Base-by-base conservation (phyloP, 2,888 invertebrate species). In the Lamellibrachia satsuma region DNA sequence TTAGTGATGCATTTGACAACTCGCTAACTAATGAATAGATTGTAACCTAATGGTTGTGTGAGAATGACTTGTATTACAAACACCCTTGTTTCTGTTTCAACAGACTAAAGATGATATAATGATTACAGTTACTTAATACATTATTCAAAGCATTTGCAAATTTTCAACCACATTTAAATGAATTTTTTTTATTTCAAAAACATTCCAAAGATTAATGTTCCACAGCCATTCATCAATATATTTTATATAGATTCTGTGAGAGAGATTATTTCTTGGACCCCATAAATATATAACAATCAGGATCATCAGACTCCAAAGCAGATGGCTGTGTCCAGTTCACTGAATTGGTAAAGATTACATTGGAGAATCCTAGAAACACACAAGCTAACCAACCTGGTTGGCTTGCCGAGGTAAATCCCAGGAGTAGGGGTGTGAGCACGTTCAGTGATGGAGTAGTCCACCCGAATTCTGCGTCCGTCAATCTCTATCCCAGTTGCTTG, bases 351-450 rank as follows among this genome's bases (percentile, higher is more conserved):
- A 15, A 22, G 22, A 75, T 22, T 75, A n/a, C 75, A 75, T 22
- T 15, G 6, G 15, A 75, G n/a, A 75, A 75, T 6, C 75, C 1
- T 75, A 75, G 75, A 52, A 39, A n/a, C 11, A 22, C 15, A 91
- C 15, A 52, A 22, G 52, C 52, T 9, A 7, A 93, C 94, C 93
- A 93, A 94, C 97, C 97, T 97, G 52, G 98, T 98, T 1, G 98
- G 98, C 97, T 98, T 98, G 92, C 99, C 99, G 98, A 99, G 98
- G 96, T 99, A 99, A 95, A 99, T 98, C 93, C 99, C 99, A 8
- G 99, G 99, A 7, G 99, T 99, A 15, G 99, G 99, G 0, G 99
- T 99, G 96, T 99, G 99, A 11, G 99, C 98, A 93, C 99, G 97
- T 97, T 98, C 98, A 90, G 99, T 99, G 95, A 99, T 99, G 7